Evolutionary conservation across 2,797 vertebrate genomes (phyloP), one percentile per base, ranked within the genome.

Genomic region (Hemitrygon akajei): DNA sequence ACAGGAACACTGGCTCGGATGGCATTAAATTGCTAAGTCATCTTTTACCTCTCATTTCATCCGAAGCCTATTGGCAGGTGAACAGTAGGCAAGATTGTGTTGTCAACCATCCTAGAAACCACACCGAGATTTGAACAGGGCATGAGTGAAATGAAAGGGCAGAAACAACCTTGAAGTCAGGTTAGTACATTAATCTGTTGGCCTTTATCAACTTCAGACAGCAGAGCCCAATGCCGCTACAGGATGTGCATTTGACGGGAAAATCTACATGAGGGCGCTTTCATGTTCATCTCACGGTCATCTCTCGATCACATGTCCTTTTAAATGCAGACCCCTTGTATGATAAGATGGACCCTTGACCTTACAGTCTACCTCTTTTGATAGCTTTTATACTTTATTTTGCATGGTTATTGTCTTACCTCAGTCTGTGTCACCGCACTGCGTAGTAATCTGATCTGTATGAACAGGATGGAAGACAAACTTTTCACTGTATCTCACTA

Each of bases 21-120:
- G 47, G 40, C 56, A 76, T 75, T 93, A 76, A 95, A 94, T 94
- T 86, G 94, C 92, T 4, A 95, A 84, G 95, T 96, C 95, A 96
- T 94, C 94, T 95, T 95, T 96, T 95, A 95, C 95, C 95, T 96
- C 95, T 95, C 95, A 95, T 47, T 76, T 16, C 7, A 71, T 22
- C 71, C 9, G 69, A 76, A 93, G 56, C 30, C 30, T 30, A n/a
- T 18, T 3, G 37, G 94, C 20, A 7, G 84, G 91, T 93, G 94
- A 95, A 93, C 0, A 94, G 94, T 71, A 73, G 94, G 94, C 93
- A 40, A 30, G 14, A 58, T 73, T 93, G 47, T 20, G 40, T 76
- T 75, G 71, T 71, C 34, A n/a, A 7, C 40, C 12, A 10, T 12
- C 40, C 71, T 56, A 37, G 9, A 73, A 58, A 93, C 71, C 40